Percentiles rank a stretch among this genome's conserved stretches.
phyloP scores from a whole-genome alignment of 2,888 invertebrate species.

The Drosophila austrosaltans region DNA sequence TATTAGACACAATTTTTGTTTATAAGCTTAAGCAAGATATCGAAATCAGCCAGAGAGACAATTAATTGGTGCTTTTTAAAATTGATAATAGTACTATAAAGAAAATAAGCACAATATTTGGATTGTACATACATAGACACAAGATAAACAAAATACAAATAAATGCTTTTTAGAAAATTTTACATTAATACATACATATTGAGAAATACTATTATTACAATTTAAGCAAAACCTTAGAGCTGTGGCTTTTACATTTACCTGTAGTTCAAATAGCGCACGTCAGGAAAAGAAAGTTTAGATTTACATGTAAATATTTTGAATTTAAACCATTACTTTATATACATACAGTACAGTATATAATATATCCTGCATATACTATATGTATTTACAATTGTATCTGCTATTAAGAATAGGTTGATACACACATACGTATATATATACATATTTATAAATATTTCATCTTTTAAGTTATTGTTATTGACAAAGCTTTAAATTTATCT shows the following conservation, averaged over 20 bases:
- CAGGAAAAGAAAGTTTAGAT: slow-evolving; percentile 54
- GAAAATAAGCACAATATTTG: slow-evolving; percentile 34
- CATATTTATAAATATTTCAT: slow-evolving; percentile 36
- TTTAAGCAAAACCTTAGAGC: slow-evolving; percentile 62
- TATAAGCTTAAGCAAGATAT: slow-evolving; percentile 59
- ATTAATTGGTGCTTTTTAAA: slow-evolving; percentile 72
- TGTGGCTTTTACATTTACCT: slow-evolving; percentile 70
- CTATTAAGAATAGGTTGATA: slow-evolving; percentile 38
- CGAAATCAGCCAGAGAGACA: slow-evolving; percentile 61
- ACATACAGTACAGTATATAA: slow-evolving; percentile 22
- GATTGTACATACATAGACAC: slow-evolving; percentile 58
- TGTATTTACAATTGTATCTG: slow-evolving; percentile 46
- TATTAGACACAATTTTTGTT: slow-evolving; percentile 28
- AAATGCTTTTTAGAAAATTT: slow-evolving; percentile 68
- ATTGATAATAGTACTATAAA: slow-evolving; percentile 56
- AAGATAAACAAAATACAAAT: slow-evolving; percentile 38
- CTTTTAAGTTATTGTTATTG: slow-evolving; percentile 44
- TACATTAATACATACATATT: slow-evolving; percentile 60
- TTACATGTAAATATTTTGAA: slow-evolving; percentile 42
- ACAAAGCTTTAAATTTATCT: slow-evolving; percentile 50
- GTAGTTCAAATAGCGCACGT: slow-evolving; percentile 66
- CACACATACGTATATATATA: slow-evolving; percentile 2
- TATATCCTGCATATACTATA: slow-evolving; percentile 31
- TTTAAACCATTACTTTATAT: slow-evolving; percentile 38
- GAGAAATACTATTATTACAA: slow-evolving; percentile 52